phyloP scores from a whole-genome alignment of 2,113 vertebrate species.

The Albula glossodonta region DNA sequence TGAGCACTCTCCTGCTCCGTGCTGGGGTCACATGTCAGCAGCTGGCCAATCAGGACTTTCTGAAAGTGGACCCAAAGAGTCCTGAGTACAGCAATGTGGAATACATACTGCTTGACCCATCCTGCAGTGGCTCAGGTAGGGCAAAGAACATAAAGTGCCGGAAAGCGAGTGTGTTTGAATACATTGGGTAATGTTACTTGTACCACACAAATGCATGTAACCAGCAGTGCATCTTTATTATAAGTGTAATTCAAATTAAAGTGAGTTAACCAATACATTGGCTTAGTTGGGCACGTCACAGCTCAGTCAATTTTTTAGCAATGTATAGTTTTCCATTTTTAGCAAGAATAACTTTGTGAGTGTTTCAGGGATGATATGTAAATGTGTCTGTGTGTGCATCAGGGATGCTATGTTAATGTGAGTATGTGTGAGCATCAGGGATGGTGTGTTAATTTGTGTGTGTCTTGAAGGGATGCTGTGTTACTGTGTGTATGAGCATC shows the following conservation, averaged over 20 bases:
- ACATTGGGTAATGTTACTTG: background rate
- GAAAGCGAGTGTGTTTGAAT: background rate
- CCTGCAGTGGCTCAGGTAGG: slow-evolving; percentile 94
- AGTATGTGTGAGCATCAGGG: background rate
- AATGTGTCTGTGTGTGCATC: background rate
- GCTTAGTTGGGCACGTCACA: background rate
- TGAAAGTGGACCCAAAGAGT: slow-evolving; percentile 74
- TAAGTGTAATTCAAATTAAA: too few relatives aligned
- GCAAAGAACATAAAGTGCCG: too few relatives aligned
- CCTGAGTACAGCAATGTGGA: slow-evolving; percentile 76
- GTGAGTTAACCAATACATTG: too few relatives aligned
- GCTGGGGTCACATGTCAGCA: slow-evolving; percentile 84
- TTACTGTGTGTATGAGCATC: background rate
- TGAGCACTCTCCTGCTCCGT: slow-evolving; percentile 87
- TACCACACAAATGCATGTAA: too few relatives aligned
- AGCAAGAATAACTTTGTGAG: background rate
- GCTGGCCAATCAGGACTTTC: slow-evolving; percentile 86
- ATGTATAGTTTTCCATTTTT: background rate
- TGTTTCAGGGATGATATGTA: background rate
- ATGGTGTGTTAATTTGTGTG: background rate
- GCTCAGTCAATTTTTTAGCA: background rate
- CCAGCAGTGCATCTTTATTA: too few relatives aligned
- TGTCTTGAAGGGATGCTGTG: background rate
- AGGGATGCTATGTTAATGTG: background rate
- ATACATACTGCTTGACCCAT: slow-evolving; percentile 88